Base-by-base conservation (phyloP, 2,797 vertebrate species). In the Lepilemur ruficaudatus region DNA sequence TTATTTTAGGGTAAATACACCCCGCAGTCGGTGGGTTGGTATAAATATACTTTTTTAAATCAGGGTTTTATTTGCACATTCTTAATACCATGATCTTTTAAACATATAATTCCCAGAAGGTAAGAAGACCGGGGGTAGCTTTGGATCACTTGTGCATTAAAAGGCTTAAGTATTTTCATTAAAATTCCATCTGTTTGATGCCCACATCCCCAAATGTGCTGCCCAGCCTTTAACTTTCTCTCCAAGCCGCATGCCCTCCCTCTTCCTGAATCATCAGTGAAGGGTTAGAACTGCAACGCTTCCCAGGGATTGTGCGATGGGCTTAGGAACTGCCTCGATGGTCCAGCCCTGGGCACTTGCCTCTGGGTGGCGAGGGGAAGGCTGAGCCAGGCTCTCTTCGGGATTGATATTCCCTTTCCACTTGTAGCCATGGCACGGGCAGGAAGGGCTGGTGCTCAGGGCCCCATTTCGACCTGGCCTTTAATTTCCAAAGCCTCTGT, bases 101-200 rank as follows among this genome's bases (percentile, higher is more conserved):
- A 96, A 93, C 93, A 93, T 97, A 93, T 97, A 97, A 96, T 97
- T 98, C 94, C 90, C 95, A 80, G 96, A 93, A 96, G 96, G 94
- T 94, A 59, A 65, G 78, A 14, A 5, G 69, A 65, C 59, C 50
- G 61, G 92, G 46, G 18, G 30, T 14, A 93, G 93, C 97, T 97
- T 95, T 38, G 93, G 79, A 81, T 93, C 97, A 70, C 90, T 89
- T 48, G 46, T 93, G 86, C 87, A 93, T 97, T 91, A 91, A 97
- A 98, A 97, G 76, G 61, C 65, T 96, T 94, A 97, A 96, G 76
- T 85, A 48, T 98, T 96, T 97, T 94, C 83, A 92, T 97, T 95
- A 96, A 94, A 97, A 97, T 59, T 30, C 93, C 79, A 38, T 88
- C 96, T 96, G 63, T 18, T 15, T 73, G 55, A 69, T 78, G 94